Evolutionary conservation across 2,888 invertebrate genomes (phyloP), one percentile per base, ranked within the genome.

Genomic region (Drosophila emarginata): DNA sequence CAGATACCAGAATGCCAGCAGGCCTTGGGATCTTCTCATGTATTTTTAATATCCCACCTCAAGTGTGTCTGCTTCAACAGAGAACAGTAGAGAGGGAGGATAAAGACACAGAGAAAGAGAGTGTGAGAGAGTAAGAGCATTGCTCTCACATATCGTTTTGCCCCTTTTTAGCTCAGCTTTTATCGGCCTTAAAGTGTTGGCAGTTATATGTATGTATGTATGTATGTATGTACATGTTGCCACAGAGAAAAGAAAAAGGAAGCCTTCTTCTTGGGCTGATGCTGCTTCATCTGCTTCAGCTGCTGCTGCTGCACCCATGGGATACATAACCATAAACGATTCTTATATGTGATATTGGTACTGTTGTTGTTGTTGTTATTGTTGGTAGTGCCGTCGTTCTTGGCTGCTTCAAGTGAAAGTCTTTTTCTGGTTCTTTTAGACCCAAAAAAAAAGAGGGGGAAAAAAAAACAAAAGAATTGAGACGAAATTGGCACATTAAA

Each of bases 11-110:
- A 59, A 64, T 64, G 61, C 64, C 71, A 11, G 52, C 70, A 56
- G 50, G 66, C 71, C 57, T 53, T 57, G 26, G 53, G 23, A 59
- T 74, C 71, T 70, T 70, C 83, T 75, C 88, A 88, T 86, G 87
- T 87, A 87, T 88, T 86, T 86, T 86, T 88, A 86, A 86, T 86
- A 88, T 80, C 74, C 79, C 77, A 82, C 75, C 86, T 84, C 87
- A 78, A 86, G 88, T 86, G 82, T 80, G 87, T 78, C 81, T 84
- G 78, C 62, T 73, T 67, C 68, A 78, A 77, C 62, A 78, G 59
- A 56, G 56, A 67, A 64, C n/a, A n/a, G n/a, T n/a, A n/a, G n/a
- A n/a, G n/a, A n/a, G n/a, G n/a, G n/a, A n/a, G n/a, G n/a, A n/a
- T n/a, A n/a, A n/a, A n/a, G n/a, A n/a, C n/a, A 62, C 45, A 11